Conservation (phyloP, 2,797 vertebrate genomes). For the Acipenser transmontanus region DNA sequence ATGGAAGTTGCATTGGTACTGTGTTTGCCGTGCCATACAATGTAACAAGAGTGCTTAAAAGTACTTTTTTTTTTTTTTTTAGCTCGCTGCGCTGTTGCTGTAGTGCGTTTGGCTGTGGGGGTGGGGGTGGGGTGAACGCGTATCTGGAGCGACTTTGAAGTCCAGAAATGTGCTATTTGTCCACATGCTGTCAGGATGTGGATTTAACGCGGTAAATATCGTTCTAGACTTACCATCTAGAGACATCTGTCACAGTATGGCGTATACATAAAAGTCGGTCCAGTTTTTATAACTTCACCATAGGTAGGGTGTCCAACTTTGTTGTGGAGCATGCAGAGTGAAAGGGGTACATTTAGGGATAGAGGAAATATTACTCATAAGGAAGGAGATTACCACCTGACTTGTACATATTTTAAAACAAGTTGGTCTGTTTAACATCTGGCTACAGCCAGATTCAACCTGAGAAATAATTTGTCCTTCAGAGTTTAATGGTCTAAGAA, state of each 20-base stretch:
- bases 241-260: constrained; percentile 44
- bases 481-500: too few species aligned
- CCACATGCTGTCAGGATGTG: constrained; percentile 57
- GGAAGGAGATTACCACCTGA: constrained; percentile 12
- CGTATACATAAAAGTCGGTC: constrained; percentile 43
- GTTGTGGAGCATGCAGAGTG: constrained; percentile 15
- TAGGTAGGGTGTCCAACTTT: constrained; percentile 11
- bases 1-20: neutral
- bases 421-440: constrained; percentile 4
- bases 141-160: constrained; percentile 52
- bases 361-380: constrained; percentile 25
- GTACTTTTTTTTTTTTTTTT: constrained; percentile 5
- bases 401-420: neutral
- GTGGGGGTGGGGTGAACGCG: constrained; percentile 22
- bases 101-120: neutral
- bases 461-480: neutral
- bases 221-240: constrained; percentile 29
- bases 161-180: constrained; percentile 23
- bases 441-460: constrained; percentile 10
- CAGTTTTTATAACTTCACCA: constrained; percentile 41
- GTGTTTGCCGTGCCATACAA: neutral
- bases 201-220: constrained; percentile 42
- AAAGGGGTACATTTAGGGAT: constrained; percentile 27
- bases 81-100: constrained; percentile 7
- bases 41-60: neutral